phyloP scores from a whole-genome alignment of 37 sponge, comb jelly and placozoan genomes.

The Theonella swinhoei region DNA sequence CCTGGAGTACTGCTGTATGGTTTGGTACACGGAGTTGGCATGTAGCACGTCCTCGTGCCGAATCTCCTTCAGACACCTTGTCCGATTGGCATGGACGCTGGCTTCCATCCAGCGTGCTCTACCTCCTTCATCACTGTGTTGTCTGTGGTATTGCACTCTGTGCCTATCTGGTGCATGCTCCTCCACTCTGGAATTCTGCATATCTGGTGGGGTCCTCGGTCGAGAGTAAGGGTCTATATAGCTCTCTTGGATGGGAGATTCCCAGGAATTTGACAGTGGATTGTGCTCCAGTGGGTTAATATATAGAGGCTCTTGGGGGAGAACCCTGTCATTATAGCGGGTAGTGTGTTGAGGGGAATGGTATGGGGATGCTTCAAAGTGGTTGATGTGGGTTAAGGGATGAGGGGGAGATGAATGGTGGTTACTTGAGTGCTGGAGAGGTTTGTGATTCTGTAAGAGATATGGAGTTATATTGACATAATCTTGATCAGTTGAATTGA shows the following conservation, averaged over 20 bases:
- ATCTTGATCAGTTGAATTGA: not conserved
- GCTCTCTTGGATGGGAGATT: not conserved
- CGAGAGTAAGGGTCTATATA: not conserved
- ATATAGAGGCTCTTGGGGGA: not conserved
- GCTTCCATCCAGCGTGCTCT: not conserved
- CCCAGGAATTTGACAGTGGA: not conserved
- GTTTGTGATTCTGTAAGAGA: not conserved
- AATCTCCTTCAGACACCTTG: not conserved
- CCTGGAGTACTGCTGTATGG: constrained; percentile 7
- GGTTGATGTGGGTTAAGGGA: not conserved
- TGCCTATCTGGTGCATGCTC: not conserved
- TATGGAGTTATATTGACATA: not conserved
- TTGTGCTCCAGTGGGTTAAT: not conserved
- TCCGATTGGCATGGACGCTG: not conserved
- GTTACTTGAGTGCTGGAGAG: not conserved
- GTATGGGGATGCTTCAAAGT: not conserved
- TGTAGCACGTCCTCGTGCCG: constrained; percentile 5
- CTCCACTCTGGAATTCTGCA: not conserved
- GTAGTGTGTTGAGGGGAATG: not conserved
- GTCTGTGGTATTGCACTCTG: not conserved
- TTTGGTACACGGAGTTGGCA: constrained; percentile 18
- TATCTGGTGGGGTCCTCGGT: not conserved
- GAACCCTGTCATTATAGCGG: not conserved
- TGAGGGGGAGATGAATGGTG: not conserved
- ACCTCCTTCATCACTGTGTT: not conserved